Base-by-base conservation (phyloP, 2,113 vertebrate species). In the Origma solitaria region DNA sequence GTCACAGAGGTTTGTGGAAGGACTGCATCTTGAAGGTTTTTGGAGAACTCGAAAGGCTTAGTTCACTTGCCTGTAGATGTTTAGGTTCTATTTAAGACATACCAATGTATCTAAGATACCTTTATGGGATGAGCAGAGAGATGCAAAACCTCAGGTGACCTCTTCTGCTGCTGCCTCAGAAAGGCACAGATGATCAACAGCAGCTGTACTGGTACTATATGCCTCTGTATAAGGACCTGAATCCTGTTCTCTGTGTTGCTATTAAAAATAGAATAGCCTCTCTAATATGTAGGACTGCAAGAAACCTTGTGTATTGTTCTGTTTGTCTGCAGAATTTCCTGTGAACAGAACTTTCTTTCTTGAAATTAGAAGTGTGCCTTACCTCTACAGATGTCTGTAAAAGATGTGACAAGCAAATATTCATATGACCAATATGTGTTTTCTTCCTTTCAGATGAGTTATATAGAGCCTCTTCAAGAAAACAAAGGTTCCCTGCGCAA, bases 401-500 rank as follows among this genome's bases (percentile, higher is more conserved):
- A 80, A 77, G 25, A 51, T 37, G 44, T 84, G 45, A 6, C 31
- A 75, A 37, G 20, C 27, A 51, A 69, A 30, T 77, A n/a, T 45
- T 90, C 60, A 15, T 42, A 9, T 58, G 33, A 42, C 53, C 23
- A 35, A 20, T 60, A 49, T 10, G 20, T 45, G 35, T 89, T 20
- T 79, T 42, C n/a, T 82, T 75, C 54, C 33, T 92, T 91, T 62
- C 95, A 98, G 98, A 98, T 95, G 98, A 98, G 72, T 96, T 99
- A 62, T 99, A 98, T 94, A 98, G 98, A 72, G 93, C 96, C 9
- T 98, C 98, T 91, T 90, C 98, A 96, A 98, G 98, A 45, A 98
- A 98, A 82, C 98, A 98, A 62, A 98, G 87, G 83, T 98, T 98
- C 82, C 97, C 98, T 5, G 97, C 98, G 33, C 99, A 99, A 96